Percentiles rank a stretch among this genome's conserved stretches.
phyloP scores from a whole-genome alignment of 2,113 vertebrate genomes.

The Strigops habroptila region DNA sequence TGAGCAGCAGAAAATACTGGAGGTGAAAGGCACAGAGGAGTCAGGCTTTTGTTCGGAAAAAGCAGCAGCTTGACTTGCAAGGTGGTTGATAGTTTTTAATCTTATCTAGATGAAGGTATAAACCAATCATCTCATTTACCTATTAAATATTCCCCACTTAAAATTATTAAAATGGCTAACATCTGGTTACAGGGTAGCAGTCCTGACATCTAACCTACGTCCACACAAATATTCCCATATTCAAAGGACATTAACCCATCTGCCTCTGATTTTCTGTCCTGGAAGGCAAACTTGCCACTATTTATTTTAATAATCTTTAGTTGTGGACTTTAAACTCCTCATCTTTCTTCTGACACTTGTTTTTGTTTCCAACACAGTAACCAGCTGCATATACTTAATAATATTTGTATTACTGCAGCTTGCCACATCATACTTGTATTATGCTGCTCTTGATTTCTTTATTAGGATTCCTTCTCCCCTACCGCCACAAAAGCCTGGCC shows the following conservation, averaged over 20 bases:
- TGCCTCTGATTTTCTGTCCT: background rate
- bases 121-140: background rate
- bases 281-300: background rate
- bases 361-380: background rate
- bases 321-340: background rate
- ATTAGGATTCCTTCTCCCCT: background rate
- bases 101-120: background rate
- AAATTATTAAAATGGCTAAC: background rate
- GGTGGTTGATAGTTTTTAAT: background rate
- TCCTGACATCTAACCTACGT: fast-evolving
- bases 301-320: background rate
- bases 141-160: background rate
- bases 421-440: background rate
- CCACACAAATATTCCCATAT: background rate
- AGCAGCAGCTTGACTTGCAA: background rate
- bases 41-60: fast-evolving
- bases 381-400: fast-evolving
- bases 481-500: fast-evolving
- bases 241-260: background rate
- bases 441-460: background rate
- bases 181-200: background rate
- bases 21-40: background rate
- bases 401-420: background rate
- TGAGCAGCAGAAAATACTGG: background rate
- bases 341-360: background rate